Evolutionary conservation across 1,140 invertebrate species (phyloP).

Genomic region (Neodiprion fabricii): DNA sequence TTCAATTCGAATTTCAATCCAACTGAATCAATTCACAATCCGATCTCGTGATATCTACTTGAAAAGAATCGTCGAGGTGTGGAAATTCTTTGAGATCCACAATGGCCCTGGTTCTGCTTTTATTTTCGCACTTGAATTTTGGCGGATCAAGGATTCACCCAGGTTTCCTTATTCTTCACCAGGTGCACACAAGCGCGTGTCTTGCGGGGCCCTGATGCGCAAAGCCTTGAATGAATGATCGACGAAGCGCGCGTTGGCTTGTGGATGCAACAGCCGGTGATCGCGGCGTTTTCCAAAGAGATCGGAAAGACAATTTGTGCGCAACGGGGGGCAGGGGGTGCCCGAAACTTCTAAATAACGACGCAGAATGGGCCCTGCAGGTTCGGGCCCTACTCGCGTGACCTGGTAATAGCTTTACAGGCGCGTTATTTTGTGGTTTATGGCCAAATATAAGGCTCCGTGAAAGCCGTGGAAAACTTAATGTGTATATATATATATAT

Average conservation of each 20-base stretch:
- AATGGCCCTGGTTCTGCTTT: too few species aligned
- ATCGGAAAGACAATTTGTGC: conserved; percentile 4
- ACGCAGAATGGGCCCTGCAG: neutral
- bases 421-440: conserved; percentile 3
- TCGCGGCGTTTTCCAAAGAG: neutral
- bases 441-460: conserved; percentile 2
- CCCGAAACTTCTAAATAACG: conserved; percentile 2
- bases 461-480: neutral
- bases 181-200: too few species aligned
- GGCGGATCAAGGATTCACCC: too few species aligned
- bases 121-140: too few species aligned
- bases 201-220: too few species aligned
- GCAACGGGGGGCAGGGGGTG: neutral
- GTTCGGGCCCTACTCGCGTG: neutral
- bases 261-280: neutral
- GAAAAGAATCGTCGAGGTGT: too few species aligned
- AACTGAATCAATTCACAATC: too few species aligned
- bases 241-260: neutral
- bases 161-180: too few species aligned
- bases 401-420: neutral
- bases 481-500: neutral
- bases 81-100: too few species aligned
- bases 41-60: too few species aligned
- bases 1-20: too few species aligned
- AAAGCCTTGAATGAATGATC: neutral